A percentile compares a stretch with the other conserved stretches of the same genome.
These are phyloP conservation scores for Frankliniella fusca DNA, from an alignment of 2,888 invertebrate genomes.

Conservation along the genomic window DNA sequence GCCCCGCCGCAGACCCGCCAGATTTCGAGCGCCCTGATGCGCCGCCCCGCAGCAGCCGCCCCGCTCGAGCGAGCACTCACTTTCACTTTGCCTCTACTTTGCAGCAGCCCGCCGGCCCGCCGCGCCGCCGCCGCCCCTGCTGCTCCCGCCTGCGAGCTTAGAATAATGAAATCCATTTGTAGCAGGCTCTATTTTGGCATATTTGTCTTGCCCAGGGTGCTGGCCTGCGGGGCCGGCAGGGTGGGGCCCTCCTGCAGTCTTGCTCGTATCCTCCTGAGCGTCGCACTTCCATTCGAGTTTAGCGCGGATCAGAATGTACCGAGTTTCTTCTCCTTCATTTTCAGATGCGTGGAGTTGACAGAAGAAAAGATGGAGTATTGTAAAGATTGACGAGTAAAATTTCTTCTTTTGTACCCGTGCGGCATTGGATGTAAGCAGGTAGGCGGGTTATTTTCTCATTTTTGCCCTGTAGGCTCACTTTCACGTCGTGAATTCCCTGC, in stretches of 20 bases:
- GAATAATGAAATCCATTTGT: conserved; percentile 26
- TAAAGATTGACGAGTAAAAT: too few species aligned
- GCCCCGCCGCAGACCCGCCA: not conserved
- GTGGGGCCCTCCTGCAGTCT: not conserved
- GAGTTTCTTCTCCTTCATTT: too few species aligned
- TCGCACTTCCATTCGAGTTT: not conserved
- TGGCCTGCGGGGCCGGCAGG: not conserved
- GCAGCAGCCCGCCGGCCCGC: not conserved
- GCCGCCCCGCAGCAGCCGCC: not conserved
- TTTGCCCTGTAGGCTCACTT: too few species aligned
- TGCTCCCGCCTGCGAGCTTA: not conserved
- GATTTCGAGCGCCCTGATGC: not conserved
- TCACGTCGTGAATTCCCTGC: too few species aligned
- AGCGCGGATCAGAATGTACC: too few species aligned
- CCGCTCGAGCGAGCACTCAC: not conserved
- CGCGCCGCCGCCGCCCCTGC: not conserved
- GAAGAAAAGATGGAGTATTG: too few species aligned
- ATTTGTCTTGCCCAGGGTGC: conserved; percentile 13
- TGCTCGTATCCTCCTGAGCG: not conserved
- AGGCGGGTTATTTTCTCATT: too few species aligned
- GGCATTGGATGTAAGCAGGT: too few species aligned
- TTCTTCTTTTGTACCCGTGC: too few species aligned
- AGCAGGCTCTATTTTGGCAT: conserved; percentile 22
- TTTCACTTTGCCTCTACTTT: conserved; percentile 18
- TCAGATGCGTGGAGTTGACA: too few species aligned